Conservation (phyloP, 1,140 invertebrate species). For the Eufriesea mexicana region DNA sequence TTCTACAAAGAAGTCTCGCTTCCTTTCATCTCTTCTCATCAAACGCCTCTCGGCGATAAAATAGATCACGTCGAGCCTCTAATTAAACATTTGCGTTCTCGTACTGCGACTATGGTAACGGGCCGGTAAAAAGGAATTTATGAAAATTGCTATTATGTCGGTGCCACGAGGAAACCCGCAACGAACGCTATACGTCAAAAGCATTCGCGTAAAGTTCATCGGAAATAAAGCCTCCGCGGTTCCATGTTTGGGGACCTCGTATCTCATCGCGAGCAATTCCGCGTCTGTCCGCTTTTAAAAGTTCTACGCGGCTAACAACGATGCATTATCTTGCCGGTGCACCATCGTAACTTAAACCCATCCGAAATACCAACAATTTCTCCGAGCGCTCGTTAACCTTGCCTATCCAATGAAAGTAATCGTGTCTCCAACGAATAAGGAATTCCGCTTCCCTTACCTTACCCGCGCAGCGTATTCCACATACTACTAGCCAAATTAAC, state of each 20-base stretch:
- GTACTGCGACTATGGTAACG: not conserved
- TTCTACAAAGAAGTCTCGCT: not conserved
- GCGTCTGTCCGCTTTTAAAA: not conserved
- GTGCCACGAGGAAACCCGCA: not conserved
- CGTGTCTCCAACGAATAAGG: not conserved
- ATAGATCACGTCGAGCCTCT: not conserved
- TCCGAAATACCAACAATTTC: not conserved
- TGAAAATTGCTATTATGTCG: not conserved
- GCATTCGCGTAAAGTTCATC: not conserved
- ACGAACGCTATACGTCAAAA: not conserved
- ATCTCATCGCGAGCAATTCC: not conserved
- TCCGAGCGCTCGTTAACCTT: too few relatives aligned
- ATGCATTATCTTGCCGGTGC: not conserved
- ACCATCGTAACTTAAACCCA: not conserved
- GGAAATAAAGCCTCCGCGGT: not conserved
- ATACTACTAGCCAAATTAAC: not conserved
- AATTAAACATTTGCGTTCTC: conserved; percentile 25
- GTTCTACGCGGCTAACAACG: not conserved
- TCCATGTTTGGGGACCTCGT: not conserved
- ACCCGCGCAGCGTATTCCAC: not conserved
- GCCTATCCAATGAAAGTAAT: not conserved
- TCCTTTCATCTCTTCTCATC: conserved; percentile 24
- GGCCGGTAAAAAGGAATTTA: conserved; percentile 14
- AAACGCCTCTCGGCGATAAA: not conserved
- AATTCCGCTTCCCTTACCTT: not conserved